phyloP scores from a whole-genome alignment of 2,888 invertebrate genomes.

The Synanthedon vespiformis region DNA sequence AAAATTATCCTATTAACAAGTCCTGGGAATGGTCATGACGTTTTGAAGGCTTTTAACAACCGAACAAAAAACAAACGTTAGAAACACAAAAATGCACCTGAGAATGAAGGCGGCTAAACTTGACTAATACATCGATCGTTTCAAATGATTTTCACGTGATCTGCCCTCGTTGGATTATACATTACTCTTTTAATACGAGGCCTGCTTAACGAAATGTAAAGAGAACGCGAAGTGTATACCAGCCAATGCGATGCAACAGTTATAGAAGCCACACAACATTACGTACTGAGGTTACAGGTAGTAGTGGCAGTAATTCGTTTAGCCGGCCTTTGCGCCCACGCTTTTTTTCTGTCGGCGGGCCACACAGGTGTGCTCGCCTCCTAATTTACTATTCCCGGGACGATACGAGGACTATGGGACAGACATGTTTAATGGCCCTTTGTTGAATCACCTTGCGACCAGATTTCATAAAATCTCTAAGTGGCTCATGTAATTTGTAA shows the following conservation, averaged over 20 bases:
- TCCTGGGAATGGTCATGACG: constrained; percentile 54
- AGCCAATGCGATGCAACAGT: constrained; percentile 4
- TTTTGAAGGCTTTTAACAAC: constrained; percentile 50
- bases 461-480: neutral
- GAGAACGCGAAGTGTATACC: constrained; percentile 21
- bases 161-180: constrained; percentile 8
- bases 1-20: constrained; percentile 53
- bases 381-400: constrained; percentile 64
- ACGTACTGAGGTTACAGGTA: constrained; percentile 52
- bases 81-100: constrained; percentile 70
- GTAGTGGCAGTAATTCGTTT: constrained; percentile 69
- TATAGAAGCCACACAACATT: constrained; percentile 11
- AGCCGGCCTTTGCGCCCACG: constrained; percentile 59
- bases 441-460: constrained; percentile 16
- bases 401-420: constrained; percentile 34
- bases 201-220: too few relatives aligned
- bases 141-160: constrained; percentile 36
- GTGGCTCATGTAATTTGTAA: too few relatives aligned
- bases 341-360: constrained; percentile 53
- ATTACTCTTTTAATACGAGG: constrained; percentile 13
- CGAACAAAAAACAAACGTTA: constrained; percentile 58
- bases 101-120: constrained; percentile 67
- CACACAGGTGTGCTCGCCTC: constrained; percentile 64
- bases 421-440: constrained; percentile 42
- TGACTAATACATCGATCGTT: constrained; percentile 64